Evolutionary conservation across 2,797 vertebrate species (phyloP), one percentile per base, ranked within the genome.

Genomic region (Lutjanus campechanus): DNA sequence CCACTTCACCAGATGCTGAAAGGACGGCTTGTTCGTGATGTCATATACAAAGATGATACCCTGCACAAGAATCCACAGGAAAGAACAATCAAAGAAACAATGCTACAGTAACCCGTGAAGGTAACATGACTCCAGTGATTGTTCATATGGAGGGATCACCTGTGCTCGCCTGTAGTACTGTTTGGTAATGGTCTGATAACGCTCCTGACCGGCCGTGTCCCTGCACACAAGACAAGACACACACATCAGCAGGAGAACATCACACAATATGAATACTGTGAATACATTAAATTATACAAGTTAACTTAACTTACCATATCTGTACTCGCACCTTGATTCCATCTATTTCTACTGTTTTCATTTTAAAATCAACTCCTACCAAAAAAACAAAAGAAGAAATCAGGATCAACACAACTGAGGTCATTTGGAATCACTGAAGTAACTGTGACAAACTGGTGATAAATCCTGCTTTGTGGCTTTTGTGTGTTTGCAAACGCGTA

Each of bases 121-220:
- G 44, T 4, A 25, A 54, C 19, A 5, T 22, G 50, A 44, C 22
- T 61, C 9, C 1, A 3, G 1, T 25, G 29, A 56, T 8, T 43
- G 16, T 11, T 79, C 22, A 25, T 55, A 63, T 1, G 19, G 22
- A 77, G 61, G 65, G 55, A 51, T 89, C 72, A 98, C 98, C 97
- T 98, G 97, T 43, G 98, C 98, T 54, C 97, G 90, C 76, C 98
- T 96, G 89, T 98, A 99, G 92, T 98, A 99, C 94, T 99, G 98
- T 84, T 97, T 98, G 74, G 97, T 98, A 85, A 99, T 98, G 55
- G 97, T 98, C 91, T 98, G 97, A 88, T 98, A 99, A 53, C 97
- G 95, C 78, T 99, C 98, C 93, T 99, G 98, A n/a, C 98, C 98
- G 0, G 98, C 98, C 0, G 98, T 99, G 90, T 99, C 98, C 98